Evolutionary conservation across 2,797 vertebrate genomes (phyloP).

Genomic region (Novumbra hubbsi): DNA sequence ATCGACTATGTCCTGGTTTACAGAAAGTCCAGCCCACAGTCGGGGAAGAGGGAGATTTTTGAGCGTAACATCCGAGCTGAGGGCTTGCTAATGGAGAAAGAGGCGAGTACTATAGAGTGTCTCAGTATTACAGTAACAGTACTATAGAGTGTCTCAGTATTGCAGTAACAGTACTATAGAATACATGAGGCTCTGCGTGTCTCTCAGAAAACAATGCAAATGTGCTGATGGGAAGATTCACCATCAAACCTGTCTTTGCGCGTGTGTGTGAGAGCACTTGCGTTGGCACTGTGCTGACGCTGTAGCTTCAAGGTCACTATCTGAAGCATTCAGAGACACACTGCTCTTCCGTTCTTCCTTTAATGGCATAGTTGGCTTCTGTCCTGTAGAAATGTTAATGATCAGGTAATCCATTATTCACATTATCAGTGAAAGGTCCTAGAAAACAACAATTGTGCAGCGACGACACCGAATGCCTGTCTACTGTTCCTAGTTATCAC

Average conservation of each 20-base stretch:
- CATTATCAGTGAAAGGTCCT: background rate
- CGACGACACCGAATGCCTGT: background rate
- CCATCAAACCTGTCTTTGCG: constrained; percentile 1
- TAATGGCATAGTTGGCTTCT: constrained; percentile 28
- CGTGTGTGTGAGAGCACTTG: background rate
- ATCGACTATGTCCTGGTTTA: constrained; percentile 94
- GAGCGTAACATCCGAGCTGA: constrained; percentile 92
- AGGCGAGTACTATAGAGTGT: constrained; percentile 64
- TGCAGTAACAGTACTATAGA: background rate
- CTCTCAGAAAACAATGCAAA: constrained; percentile 23
- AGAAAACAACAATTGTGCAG: background rate
- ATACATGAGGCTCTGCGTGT: background rate
- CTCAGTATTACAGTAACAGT: constrained; percentile 33
- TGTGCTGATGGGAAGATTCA: constrained; percentile 28
- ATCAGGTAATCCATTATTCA: background rate
- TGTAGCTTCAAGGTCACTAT: constrained; percentile 33
- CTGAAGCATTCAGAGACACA: constrained; percentile 6
- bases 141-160: constrained; percentile 32
- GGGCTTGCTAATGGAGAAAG: constrained; percentile 91
- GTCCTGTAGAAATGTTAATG: constrained; percentile 26
- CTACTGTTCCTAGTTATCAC: background rate
- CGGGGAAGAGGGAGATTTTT: constrained; percentile 90
- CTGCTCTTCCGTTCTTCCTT: constrained; percentile 20
- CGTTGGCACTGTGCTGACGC: constrained; percentile 3
- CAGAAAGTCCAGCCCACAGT: constrained; percentile 83